These are phyloP conservation scores for Parnassius smintheus DNA, from an alignment of 2,888 invertebrate species.

Conservation along the genomic window DNA sequence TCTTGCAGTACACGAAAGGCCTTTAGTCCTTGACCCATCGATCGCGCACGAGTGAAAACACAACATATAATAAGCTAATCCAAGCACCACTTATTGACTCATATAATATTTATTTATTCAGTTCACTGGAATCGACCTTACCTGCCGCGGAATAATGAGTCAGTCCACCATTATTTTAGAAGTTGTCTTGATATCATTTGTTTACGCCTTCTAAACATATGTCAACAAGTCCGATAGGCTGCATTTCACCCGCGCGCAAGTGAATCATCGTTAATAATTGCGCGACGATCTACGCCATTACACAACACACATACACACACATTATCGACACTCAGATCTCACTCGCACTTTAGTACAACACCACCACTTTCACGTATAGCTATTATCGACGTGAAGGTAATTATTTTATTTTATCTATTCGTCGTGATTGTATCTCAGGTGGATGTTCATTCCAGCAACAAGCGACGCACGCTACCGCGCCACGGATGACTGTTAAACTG, in stretches of 20 bases:
- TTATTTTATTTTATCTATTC: slow-evolving; percentile 51
- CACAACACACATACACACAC: slow-evolving; percentile 58
- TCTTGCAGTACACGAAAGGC: slow-evolving; percentile 1
- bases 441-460: slow-evolving; percentile 46
- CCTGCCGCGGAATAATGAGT: slow-evolving; percentile 62
- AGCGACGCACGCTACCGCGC: slow-evolving; percentile 62
- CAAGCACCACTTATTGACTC: slow-evolving; percentile 6
- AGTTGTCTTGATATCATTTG: slow-evolving; percentile 71
- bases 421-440: slow-evolving; percentile 46
- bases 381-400: slow-evolving; percentile 45
- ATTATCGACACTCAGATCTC: slow-evolving; percentile 64
- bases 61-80: slow-evolving; percentile 22
- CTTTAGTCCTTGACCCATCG: slow-evolving; percentile 33
- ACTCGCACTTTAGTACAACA: slow-evolving; percentile 43
- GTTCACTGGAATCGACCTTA: slow-evolving; percentile 43
- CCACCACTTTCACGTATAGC: slow-evolving; percentile 44
- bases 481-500: slow-evolving; percentile 76
- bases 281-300: slow-evolving; percentile 77
- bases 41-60: slow-evolving; percentile 29
- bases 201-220: slow-evolving; percentile 73
- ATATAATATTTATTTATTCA: slow-evolving; percentile 22
- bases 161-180: slow-evolving; percentile 74
- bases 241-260: slow-evolving; percentile 80
- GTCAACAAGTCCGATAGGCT: slow-evolving; percentile 79
- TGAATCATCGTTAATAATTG: slow-evolving; percentile 81